A percentile compares a stretch with the other conserved stretches of the same genome.
Conservation (phyloP, 2,888 invertebrate genomes). For the Pristionchus fissidentatus region DNA sequence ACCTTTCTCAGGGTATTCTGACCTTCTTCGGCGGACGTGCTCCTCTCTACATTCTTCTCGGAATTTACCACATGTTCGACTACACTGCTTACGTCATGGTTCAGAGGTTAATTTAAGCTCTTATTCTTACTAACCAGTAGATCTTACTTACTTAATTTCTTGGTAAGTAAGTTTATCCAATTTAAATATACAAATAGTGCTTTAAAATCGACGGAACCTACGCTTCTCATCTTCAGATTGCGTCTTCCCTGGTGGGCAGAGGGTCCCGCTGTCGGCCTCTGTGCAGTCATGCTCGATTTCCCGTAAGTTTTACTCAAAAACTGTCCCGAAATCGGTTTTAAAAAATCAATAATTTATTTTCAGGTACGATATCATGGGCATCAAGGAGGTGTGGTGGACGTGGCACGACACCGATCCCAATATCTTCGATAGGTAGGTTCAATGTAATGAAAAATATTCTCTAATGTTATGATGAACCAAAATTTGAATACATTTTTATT, state of each 20-base stretch:
- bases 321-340: no score
- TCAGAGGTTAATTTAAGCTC: slow-evolving; percentile 57
- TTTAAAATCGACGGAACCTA: no score
- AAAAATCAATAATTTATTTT: no score
- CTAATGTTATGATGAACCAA: background rate
- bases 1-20: slow-evolving; percentile 78
- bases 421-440: slow-evolving; percentile 75
- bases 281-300: slow-evolving; percentile 84
- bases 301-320: slow-evolving; percentile 80
- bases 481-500: background rate
- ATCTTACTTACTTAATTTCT: background rate
- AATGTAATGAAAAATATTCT: no score
- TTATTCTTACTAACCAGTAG: background rate
- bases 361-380: slow-evolving; percentile 83
- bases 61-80: slow-evolving; percentile 80
- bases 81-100: slow-evolving; percentile 79
- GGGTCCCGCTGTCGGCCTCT: slow-evolving; percentile 81
- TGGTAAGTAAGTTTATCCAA: background rate
- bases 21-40: slow-evolving; percentile 84
- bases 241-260: slow-evolving; percentile 79
- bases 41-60: slow-evolving; percentile 84
- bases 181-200: background rate
- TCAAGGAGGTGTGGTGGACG: slow-evolving; percentile 85
- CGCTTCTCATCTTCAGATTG: slow-evolving; percentile 76
- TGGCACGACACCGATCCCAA: slow-evolving; percentile 83